Conservation (phyloP, 2,888 invertebrate genomes). For the Tineola bisselliella region DNA sequence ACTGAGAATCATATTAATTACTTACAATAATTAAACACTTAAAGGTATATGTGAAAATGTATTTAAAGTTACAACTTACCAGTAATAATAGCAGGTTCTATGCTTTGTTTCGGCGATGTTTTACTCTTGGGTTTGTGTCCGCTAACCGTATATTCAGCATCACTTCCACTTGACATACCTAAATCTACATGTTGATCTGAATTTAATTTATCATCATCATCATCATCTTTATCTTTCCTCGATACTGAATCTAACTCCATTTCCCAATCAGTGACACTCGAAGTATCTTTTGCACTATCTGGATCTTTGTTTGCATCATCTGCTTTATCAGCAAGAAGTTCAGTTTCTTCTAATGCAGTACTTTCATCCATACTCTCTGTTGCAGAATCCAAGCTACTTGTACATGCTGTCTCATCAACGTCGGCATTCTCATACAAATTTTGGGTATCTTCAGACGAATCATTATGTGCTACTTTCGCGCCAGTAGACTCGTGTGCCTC, state of each 20-base stretch:
- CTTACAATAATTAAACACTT: too few species aligned
- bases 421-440: conserved; percentile 56
- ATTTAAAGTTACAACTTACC: conserved; percentile 31
- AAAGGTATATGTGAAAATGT: too few species aligned
- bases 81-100: conserved; percentile 40
- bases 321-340: conserved; percentile 35
- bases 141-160: conserved; percentile 48
- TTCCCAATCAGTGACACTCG: conserved; percentile 68
- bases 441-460: conserved; percentile 69
- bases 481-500: conserved; percentile 41
- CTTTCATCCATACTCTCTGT: conserved; percentile 48
- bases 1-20: too few species aligned
- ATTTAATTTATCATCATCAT: conserved; percentile 54
- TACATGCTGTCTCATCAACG: conserved; percentile 40
- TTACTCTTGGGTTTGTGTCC: conserved; percentile 40
- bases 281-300: conserved; percentile 38
- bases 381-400: conserved; percentile 53
- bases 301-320: conserved; percentile 36
- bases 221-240: conserved; percentile 51
- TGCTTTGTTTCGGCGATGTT: conserved; percentile 33
- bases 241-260: conserved; percentile 67
- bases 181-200: conserved; percentile 51
- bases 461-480: conserved; percentile 28
- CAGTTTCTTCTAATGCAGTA: conserved; percentile 35
- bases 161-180: conserved; percentile 64